Evolutionary conservation across 2,797 vertebrate genomes (phyloP), one percentile per base, ranked within the genome.

Genomic region (Benthosema pterotum): DNA sequence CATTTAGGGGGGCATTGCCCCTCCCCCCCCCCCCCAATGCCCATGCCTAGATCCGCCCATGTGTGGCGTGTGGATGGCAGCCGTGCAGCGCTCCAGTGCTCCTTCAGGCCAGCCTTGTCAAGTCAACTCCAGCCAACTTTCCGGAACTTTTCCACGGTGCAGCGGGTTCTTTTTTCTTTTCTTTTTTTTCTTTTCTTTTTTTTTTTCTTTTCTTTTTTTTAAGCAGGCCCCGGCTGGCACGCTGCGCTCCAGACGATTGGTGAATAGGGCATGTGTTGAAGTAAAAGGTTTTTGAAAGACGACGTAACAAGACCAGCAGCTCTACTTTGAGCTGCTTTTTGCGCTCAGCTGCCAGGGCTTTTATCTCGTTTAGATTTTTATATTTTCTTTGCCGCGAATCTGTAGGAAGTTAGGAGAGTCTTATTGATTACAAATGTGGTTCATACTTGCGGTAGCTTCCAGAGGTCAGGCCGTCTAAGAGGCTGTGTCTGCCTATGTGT

Each of bases 81-180:
- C 11, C 17, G 28, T 19, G 1, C 15, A 61, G 59, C 7, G 32
- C 32, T 38, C 32, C 15, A 61, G 59, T 13, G 32, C 32, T 38
- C 32, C 38, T 52, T 25, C 12, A 16, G 53, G n/a, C 25, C 49
- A 18, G 15, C 17, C 52, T 42, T 64, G 15, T 12, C 11, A 38
- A 43, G 15, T 12, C 11, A 38, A 43, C 28, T 42, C 49, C 16
- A 15, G 42, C 60, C 42, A 53, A 53, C 19, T 28, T 62, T 46
- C 18, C 38, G 45, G 32, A 22, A 0, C 48, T 52, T 43, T 43
- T 43, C 59, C 52, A 9, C 42, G 17, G 38, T 16, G 42, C 13
- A 18, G 16, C 25, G 47, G n/a, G n/a, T n/a, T n/a, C n/a, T n/a
- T n/a, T n/a, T n/a, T n/a, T n/a, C n/a, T n/a, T n/a, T n/a, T n/a